phyloP scores from a whole-genome alignment of 2,888 invertebrate genomes.

The Parnassius orleans region DNA sequence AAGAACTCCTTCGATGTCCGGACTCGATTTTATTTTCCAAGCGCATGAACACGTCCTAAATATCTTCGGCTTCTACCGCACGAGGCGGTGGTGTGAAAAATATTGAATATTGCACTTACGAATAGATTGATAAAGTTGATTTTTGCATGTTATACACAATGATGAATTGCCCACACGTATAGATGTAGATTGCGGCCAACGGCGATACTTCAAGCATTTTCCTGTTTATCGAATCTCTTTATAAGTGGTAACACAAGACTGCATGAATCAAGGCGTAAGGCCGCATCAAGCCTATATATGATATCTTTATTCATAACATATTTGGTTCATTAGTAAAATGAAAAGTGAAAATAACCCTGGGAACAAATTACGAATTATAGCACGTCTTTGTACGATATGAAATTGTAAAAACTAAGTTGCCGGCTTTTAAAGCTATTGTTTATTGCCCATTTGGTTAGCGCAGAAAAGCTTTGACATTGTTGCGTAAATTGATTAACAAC shows the following conservation, averaged over 20 bases:
- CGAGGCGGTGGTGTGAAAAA: neutral
- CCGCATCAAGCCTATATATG: slow-evolving; percentile 42
- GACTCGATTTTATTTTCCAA: slow-evolving; percentile 35
- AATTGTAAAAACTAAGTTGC: too few relatives aligned
- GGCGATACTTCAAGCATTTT: slow-evolving; percentile 46
- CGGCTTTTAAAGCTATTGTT: too few relatives aligned
- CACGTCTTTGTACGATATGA: too few relatives aligned
- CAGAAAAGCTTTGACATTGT: too few relatives aligned
- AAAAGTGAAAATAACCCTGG: too few relatives aligned
- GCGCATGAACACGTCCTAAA: slow-evolving; percentile 35
- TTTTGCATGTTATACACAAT: neutral
- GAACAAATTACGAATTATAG: too few relatives aligned
- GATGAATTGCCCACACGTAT: slow-evolving; percentile 6
- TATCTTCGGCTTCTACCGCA: slow-evolving; percentile 16
- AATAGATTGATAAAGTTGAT: neutral
- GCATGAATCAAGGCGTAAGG: slow-evolving; percentile 49
- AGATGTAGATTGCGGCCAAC: slow-evolving; percentile 20
- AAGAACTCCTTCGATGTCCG: slow-evolving; percentile 27
- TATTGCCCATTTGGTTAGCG: too few relatives aligned
- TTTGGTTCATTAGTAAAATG: too few relatives aligned
- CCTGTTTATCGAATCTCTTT: slow-evolving; percentile 51
- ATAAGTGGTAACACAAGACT: slow-evolving; percentile 45
- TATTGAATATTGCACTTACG: slow-evolving; percentile 1
- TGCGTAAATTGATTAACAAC: too few relatives aligned
- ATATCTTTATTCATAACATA: neutral